Conservation (phyloP, 2,113 vertebrate genomes). For the Muntiacus reevesi region DNA sequence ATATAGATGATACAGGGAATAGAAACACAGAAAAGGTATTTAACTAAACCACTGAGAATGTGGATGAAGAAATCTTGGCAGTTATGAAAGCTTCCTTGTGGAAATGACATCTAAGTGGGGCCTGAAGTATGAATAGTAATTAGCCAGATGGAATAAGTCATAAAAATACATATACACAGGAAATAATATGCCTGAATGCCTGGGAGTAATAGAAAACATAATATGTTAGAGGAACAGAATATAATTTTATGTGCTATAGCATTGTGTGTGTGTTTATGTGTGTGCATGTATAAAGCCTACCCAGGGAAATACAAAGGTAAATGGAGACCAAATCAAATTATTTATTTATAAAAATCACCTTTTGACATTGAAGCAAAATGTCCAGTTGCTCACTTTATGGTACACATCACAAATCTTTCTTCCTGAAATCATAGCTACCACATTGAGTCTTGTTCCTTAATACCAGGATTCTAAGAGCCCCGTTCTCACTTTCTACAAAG, state of each 20-base stretch:
- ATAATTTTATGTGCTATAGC: neutral
- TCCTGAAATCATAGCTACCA: neutral
- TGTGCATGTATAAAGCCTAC: neutral
- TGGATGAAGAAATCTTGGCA: neutral
- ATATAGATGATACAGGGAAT: neutral
- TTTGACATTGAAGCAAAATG: neutral
- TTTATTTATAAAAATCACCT: neutral
- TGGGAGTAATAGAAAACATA: neutral
- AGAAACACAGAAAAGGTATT: neutral
- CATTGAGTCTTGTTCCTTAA: neutral
- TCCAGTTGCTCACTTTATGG: neutral
- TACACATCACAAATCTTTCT: neutral
- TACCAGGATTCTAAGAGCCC: neutral
- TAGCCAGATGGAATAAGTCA: neutral
- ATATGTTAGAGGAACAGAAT: neutral
- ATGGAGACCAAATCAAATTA: neutral
- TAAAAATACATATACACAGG: neutral
- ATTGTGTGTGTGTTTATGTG: neutral
- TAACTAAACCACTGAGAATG: neutral
- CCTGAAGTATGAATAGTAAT: neutral
- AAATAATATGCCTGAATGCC: neutral
- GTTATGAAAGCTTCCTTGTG: neutral
- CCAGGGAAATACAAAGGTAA: neutral
- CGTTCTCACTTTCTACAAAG: neutral
- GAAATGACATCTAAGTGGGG: neutral